These are phyloP conservation scores for Leucoptera coffeella DNA, from an alignment of 2,888 invertebrate genomes.

Conservation along the genomic window DNA sequence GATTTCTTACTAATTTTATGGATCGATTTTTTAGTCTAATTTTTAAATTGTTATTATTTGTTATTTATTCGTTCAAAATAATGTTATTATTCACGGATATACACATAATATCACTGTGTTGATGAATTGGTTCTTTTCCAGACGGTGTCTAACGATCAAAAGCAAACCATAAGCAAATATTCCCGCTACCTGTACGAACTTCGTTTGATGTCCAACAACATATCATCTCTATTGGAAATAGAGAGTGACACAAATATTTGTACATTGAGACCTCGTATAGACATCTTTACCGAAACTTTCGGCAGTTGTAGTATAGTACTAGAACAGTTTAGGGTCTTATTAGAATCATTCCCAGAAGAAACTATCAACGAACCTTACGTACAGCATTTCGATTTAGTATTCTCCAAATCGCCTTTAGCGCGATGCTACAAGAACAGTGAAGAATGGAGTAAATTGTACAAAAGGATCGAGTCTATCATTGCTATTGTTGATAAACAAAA, in stretches of 20 bases:
- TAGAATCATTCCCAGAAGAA: slow-evolving; percentile 47
- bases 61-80: too few relatives aligned
- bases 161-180: slow-evolving; percentile 53
- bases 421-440: slow-evolving; percentile 29
- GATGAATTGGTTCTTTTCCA: slow-evolving; percentile 18
- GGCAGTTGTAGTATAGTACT: slow-evolving; percentile 48
- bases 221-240: slow-evolving; percentile 23
- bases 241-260: slow-evolving; percentile 19
- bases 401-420: slow-evolving; percentile 27
- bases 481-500: slow-evolving; percentile 27
- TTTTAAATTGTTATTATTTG: too few relatives aligned
- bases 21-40: too few relatives aligned
- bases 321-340: slow-evolving; percentile 61
- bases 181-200: slow-evolving; percentile 53
- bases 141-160: slow-evolving; percentile 61
- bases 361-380: slow-evolving; percentile 13
- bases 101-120: too few relatives aligned
- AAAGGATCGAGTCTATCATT: slow-evolving; percentile 21
- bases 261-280: slow-evolving; percentile 22
- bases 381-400: slow-evolving; percentile 25
- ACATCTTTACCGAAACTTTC: slow-evolving; percentile 37
- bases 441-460: slow-evolving; percentile 26
- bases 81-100: too few relatives aligned
- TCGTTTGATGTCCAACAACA: slow-evolving; percentile 34
- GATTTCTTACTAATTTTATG: background rate